Base-by-base conservation (phyloP, 2,888 invertebrate genomes). In the Chrysolina haemoptera region DNA sequence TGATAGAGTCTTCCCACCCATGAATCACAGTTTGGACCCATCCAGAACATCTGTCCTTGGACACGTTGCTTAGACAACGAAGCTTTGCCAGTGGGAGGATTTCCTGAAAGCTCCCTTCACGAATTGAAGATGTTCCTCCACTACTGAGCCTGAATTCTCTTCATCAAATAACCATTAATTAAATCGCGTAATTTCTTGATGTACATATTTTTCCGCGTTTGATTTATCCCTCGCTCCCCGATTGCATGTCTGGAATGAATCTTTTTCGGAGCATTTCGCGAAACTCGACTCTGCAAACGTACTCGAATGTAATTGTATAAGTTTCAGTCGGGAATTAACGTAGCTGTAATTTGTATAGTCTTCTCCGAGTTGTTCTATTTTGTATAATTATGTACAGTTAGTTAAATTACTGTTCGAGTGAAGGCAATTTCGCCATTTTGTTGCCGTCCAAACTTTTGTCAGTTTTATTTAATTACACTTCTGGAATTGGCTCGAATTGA, bases 371-470 rank as follows among this genome's bases (percentile, higher is more conserved):
- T 77, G 80, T 81, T 79, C 81, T 79, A 76, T 82, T 82, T 80
- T 71, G 78, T 76, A 80, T 81, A 82, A 82, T 82, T 80, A 80
- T 80, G 78, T 79, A 79, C 80, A 79, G 77, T 79, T 80, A 81
- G 79, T 73, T 78, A 76, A 81, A 82, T 82, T 82, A 79, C 80
- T 74, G 73, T 81, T 78, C 78, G 74, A 76, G 78, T 79, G 70
- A 73, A 76, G 77, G 76, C 79, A 79, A 79, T 80, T 80, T 80
- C 75, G 75, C 70, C 74, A 73, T 79, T 81, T 79, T 76, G 78
- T 77, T 76, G 73, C 71, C 76, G 79, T 80, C 81, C 79, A 73
- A 78, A 79, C 73, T 81, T 80, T 79, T 71, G 73, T 75, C 76
- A 73, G 75, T 76, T 74, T 75, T 77, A 77, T 74, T 77, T 68